These are phyloP conservation scores for Morpho achilles DNA, from an alignment of 2,888 invertebrate species.

Conservation along the genomic window DNA sequence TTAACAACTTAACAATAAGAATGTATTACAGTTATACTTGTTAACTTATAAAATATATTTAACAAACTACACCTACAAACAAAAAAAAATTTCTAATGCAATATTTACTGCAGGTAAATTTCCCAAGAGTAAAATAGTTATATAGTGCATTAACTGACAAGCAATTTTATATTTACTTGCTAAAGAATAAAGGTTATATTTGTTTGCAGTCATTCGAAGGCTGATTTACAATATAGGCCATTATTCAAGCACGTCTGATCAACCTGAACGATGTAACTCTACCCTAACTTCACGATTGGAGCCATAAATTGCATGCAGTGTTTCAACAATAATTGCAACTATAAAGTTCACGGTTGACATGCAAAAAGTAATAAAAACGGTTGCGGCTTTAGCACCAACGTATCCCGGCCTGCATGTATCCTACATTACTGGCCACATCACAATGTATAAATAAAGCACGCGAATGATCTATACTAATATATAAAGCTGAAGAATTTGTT, in stretches of 20 bases:
- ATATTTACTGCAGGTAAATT: too few relatives aligned
- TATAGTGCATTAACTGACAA: not conserved
- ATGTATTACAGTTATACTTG: too few relatives aligned
- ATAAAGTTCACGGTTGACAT: constrained; percentile 64
- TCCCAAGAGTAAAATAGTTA: too few relatives aligned
- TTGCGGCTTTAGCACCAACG: constrained; percentile 36
- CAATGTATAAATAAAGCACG: constrained; percentile 11
- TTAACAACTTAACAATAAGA: too few relatives aligned
- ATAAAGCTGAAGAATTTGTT: too few relatives aligned
- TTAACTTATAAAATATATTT: too few relatives aligned
- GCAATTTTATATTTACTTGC: not conserved
- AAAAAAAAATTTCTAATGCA: too few relatives aligned
- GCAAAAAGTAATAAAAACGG: constrained; percentile 61
- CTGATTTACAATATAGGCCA: constrained; percentile 8
- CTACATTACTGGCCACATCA: constrained; percentile 20
- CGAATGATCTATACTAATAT: not conserved
- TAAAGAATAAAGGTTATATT: constrained; percentile 1
- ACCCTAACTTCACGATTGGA: constrained; percentile 36
- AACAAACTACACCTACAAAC: too few relatives aligned
- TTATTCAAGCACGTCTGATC: constrained; percentile 27
- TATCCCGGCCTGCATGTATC: constrained; percentile 36
- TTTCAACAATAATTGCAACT: constrained; percentile 59
- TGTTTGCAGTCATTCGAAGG: not conserved
- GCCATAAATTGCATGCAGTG: constrained; percentile 44
- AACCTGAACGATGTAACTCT: constrained; percentile 31